Evolutionary conservation across 1,140 invertebrate species (phyloP).

Genomic region (Callitettix versicolor): DNA sequence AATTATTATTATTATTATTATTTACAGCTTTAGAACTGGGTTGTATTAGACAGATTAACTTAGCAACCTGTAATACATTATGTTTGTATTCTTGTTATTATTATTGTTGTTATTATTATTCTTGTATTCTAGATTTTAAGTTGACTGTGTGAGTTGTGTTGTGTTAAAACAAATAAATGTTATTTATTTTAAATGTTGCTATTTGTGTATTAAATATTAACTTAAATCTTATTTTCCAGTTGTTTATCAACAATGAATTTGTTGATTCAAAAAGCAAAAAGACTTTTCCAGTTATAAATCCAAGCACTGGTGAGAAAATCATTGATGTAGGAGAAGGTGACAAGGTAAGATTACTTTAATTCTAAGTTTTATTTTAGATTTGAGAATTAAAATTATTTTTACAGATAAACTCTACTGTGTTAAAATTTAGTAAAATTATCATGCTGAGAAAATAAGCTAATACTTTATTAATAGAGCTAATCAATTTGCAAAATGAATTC

Average conservation of each 20-base stretch:
- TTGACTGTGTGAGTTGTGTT: background rate
- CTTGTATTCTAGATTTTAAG: background rate
- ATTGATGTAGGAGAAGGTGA: conserved; percentile 68
- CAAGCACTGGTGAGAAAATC: conserved; percentile 67
- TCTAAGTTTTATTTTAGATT: background rate
- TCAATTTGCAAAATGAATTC: no score
- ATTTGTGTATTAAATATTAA: background rate
- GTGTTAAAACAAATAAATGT: background rate
- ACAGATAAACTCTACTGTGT: no score
- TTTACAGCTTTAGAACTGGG: no score
- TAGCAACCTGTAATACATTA: no score
- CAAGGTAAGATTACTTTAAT: conserved; percentile 41
- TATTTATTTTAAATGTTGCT: background rate
- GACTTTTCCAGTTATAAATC: conserved; percentile 66
- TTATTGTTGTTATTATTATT: background rate
- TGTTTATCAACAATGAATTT: conserved; percentile 91
- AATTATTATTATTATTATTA: no score
- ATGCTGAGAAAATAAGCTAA: no score
- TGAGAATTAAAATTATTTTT: background rate
- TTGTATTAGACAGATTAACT: no score
- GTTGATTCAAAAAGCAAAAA: conserved; percentile 64
- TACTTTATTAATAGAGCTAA: no score
- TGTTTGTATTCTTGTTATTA: no score
- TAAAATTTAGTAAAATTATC: no score
- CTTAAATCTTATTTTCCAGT: conserved; percentile 40